Base-by-base conservation (phyloP, 1,140 invertebrate species). In the Diorhabda elongata region DNA sequence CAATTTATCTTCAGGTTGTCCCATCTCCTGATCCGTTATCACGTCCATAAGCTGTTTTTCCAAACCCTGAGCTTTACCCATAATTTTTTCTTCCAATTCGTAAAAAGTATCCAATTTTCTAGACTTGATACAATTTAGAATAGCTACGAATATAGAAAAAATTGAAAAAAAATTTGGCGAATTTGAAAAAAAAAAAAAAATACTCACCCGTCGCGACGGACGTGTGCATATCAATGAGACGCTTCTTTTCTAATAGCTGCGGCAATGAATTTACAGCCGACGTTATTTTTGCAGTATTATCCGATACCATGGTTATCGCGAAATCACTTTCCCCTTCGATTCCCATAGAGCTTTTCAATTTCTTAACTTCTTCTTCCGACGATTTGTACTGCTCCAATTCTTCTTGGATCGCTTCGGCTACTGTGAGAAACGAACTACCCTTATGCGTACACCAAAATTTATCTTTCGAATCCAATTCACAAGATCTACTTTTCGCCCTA, bases 381-480 rank as follows among this genome's bases (percentile, higher is more conserved):
- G 89, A 89, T 73, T 87, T 87, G 82, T 98, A 98, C 61, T 93
- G 91, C 82, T 99, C 98, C 67, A 99, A 81, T 83, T 98, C 95
- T 83, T 97, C 95, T 81, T 99, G 97, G 73, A 99, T 97, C 26
- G 97, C 94, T 84, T 99, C 98, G 5, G 98, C 98, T 3, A 99
- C 97, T 11, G 89, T 91, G 0, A 98, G 98, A 80, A 99, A 99
- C 0, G 98, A 97, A 79, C 94, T 96, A 26, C 97, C 94, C 84
- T 97, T 98, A 77, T 98, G 94, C 69, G 89, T 87, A 52, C 84
- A 84, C 97, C 97, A 99, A 81, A 99, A 95, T 69, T 90, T 90
- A 82, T 99, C 98, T 61, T 85, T 90, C 11, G 88, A 85, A 79
- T 94, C 92, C 45, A 99, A 81, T 80, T 99, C 97, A 83, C 94